Evolutionary conservation across 2,888 invertebrate species (phyloP), one percentile per base, ranked within the genome.

Genomic region (Lathronympha strigana): DNA sequence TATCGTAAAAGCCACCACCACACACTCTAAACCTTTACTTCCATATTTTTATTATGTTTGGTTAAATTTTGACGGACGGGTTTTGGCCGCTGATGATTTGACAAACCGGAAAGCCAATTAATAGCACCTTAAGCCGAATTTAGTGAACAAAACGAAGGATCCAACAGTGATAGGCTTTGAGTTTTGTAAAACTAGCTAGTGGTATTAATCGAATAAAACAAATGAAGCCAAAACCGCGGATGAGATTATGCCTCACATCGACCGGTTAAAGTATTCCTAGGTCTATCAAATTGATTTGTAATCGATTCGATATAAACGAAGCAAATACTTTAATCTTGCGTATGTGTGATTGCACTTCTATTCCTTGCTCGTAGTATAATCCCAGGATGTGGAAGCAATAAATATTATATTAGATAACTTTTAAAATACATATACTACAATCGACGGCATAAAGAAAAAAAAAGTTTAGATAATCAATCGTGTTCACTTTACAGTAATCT

Each of bases 21-120:
- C 91, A 92, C 91, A 92, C 91, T 92, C 91, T 90, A 87, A 87
- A 92, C 90, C 91, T 86, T 84, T 75, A 88, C 90, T 90, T 91
- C 90, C 90, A 84, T 86, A 77, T 83, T 83, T 78, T 80, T 67
- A 83, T 83, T 83, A 76, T 40, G 55, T 71, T 72, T 82, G 80
- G 89, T 90, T 91, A 91, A 91, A 91, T 91, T 92, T 92, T 86
- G 90, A 89, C 78, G 77, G 78, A 83, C 83, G 81, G 81, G 72
- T 81, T 83, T 79, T 72, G 77, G 69, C 63, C 67, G 63, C 53
- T 64, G 51, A 60, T 53, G 51, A 36, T 25, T 71, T 72, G 73
- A 72, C 69, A 75, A 69, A 73, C 82, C 76, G 76, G 76, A 73
- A 88, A 90, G 90, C 90, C 90, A 90, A 90, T 90, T 90, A 88